Conservation (phyloP, 1,140 invertebrate genomes). For the Ceratoteleas bidentatus region DNA sequence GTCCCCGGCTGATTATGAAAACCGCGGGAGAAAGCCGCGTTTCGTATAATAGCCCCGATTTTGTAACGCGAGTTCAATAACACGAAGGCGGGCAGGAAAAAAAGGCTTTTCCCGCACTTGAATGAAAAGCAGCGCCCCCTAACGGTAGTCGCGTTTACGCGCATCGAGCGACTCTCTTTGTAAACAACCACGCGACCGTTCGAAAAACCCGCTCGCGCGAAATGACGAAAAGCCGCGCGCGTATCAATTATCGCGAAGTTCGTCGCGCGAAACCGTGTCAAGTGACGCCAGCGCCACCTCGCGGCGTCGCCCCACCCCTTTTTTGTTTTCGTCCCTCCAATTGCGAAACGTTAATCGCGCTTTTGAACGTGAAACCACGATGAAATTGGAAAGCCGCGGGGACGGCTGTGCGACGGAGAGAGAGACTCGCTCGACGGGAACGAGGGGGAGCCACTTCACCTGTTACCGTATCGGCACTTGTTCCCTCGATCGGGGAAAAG, state of each 20-base stretch:
- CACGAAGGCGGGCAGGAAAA: slow-evolving; percentile 13
- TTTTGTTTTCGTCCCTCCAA: not conserved
- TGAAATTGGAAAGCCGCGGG: slow-evolving; percentile 49
- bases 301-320: too few species aligned
- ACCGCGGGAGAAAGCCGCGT: slow-evolving; percentile 20
- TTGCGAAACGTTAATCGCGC: not conserved
- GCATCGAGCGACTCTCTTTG: not conserved
- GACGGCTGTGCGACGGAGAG: slow-evolving; percentile 24
- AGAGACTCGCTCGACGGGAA: slow-evolving; percentile 41
- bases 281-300: too few species aligned
- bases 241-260: too few species aligned
- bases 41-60: slow-evolving; percentile 27
- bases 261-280: too few species aligned
- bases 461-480: slow-evolving; percentile 71
- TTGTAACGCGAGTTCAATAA: slow-evolving; percentile 40
- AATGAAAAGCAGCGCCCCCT: not conserved
- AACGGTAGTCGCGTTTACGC: not conserved
- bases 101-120: not conserved
- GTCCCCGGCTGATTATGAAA: slow-evolving; percentile 22
- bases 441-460: slow-evolving; percentile 68
- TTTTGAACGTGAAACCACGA: slow-evolving; percentile 14
- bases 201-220: too few species aligned
- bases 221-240: too few species aligned
- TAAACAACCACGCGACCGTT: not conserved
- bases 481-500: slow-evolving; percentile 52